Base-by-base conservation (phyloP, 2,113 vertebrate species). In the Gracilinanus agilis region DNA sequence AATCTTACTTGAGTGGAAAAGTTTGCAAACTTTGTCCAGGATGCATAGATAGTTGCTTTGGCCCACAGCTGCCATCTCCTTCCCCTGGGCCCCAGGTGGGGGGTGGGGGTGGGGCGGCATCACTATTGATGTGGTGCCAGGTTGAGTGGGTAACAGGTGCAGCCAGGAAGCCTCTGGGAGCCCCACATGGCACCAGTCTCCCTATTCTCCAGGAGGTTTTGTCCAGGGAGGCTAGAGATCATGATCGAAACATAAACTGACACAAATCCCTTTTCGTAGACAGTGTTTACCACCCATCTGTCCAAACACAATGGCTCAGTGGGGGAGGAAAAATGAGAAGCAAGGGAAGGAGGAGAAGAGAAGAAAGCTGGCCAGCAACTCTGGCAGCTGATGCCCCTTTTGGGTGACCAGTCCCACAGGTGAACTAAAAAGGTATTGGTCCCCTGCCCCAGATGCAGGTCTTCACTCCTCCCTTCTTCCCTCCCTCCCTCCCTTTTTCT, bases 191-290 rank as follows among this genome's bases (percentile, higher is more conserved):
- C 67, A 40, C 67, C 34, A 83, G 34, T 6, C 19, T 83, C n/a
- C 67, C 67, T 83, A 83, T 83, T 83, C 67, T 83, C 67, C 67
- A 83, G 67, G 16, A 83, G n/a, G 67, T 83, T 83, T 83, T 83
- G 67, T 83, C 34, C 34, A 83, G 67, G 89, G 49, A 53, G 49
- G 24, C 24, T 90, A 53, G 53, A 27, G 58, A 91, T 93, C n/a
- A 3, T 24, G 29, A 88, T 93, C 90, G 75, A 61, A 93, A 92
- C 13, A 49, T 44, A 83, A 44, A 75, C 92, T 49, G 94, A 89
- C 92, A 90, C 93, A 93, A 67, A 56, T 53, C 12, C 12, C n/a
- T 97, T 90, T 89, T 44, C 9, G 54, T 94, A 93, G 56, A 40
- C 9, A 29, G 44, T 12, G 56, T 58, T 90, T 93, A 83, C 67